Evolutionary conservation across 1,140 invertebrate species (phyloP).

Genomic region (Stenopsyche tienmushanensis): DNA sequence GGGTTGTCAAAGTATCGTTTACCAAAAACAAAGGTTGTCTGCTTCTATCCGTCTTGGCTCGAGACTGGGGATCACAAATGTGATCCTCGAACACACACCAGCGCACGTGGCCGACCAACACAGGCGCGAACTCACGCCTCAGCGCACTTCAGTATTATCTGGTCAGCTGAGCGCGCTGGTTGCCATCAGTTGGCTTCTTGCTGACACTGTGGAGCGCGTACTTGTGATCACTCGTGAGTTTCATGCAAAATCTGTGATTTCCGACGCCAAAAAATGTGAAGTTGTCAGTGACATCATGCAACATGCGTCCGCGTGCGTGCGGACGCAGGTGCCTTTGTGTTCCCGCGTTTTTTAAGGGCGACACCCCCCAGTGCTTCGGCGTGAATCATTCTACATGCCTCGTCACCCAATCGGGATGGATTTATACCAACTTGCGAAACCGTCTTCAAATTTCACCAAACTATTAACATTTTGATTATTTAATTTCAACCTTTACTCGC

Average conservation of each 20-base stretch:
- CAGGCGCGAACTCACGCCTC: slow-evolving; percentile 22
- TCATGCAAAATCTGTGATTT: not conserved
- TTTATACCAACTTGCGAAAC: too few relatives aligned
- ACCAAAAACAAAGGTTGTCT: slow-evolving; percentile 13
- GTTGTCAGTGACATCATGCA: too few relatives aligned
- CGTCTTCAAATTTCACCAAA: too few relatives aligned
- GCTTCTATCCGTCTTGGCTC: not conserved
- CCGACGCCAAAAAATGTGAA: too few relatives aligned
- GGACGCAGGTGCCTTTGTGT: too few relatives aligned
- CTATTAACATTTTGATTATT: too few relatives aligned
- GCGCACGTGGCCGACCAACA: not conserved
- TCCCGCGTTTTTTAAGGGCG: too few relatives aligned
- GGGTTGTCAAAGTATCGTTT: not conserved
- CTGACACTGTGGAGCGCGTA: not conserved
- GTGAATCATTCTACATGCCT: too few relatives aligned
- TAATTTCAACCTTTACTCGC: too few relatives aligned
- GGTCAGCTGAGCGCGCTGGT: slow-evolving; percentile 23
- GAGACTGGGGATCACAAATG: not conserved
- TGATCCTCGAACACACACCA: not conserved
- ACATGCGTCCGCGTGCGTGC: too few relatives aligned
- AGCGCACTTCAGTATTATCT: slow-evolving; percentile 29
- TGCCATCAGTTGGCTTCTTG: slow-evolving; percentile 8
- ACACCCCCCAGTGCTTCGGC: too few relatives aligned
- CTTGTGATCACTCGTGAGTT: not conserved
- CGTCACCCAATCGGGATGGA: too few relatives aligned